phyloP scores from a whole-genome alignment of 2,797 vertebrate genomes.

The Hippocampus kuda region DNA sequence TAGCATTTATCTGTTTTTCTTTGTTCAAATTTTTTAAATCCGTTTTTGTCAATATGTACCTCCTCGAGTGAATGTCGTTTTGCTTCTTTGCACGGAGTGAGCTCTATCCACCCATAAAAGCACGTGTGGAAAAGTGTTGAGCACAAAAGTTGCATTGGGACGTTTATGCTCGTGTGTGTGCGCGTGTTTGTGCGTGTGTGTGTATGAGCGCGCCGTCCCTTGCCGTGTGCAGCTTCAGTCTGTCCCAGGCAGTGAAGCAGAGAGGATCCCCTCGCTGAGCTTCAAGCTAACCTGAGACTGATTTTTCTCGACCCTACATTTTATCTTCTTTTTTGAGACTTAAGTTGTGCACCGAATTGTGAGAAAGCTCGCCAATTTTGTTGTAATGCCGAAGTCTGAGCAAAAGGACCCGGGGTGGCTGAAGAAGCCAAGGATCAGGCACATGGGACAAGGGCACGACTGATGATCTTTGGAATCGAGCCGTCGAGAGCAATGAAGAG shows the following conservation, averaged over 20 bases:
- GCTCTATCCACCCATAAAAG: background rate
- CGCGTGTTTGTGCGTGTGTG: background rate
- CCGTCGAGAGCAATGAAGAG: constrained; percentile 45
- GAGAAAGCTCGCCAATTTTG: constrained; percentile 57
- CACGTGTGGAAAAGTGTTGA: background rate
- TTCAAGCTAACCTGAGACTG: background rate
- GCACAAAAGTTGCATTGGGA: background rate
- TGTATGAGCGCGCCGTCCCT: background rate
- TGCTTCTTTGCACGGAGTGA: background rate
- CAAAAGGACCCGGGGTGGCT: constrained; percentile 65
- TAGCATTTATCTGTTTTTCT: background rate
- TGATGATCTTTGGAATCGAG: constrained; percentile 17
- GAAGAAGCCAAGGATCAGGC: constrained; percentile 49
- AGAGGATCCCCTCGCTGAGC: background rate
- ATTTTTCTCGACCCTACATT: background rate
- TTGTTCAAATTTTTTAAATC: background rate
- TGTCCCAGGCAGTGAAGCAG: background rate
- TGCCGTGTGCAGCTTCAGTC: background rate
- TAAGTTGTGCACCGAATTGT: constrained; percentile 43
- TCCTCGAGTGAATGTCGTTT: background rate
- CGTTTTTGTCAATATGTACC: too few species aligned
- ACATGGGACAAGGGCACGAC: constrained; percentile 58
- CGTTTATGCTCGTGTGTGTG: background rate
- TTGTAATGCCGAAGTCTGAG: constrained; percentile 72
- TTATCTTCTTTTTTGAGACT: constrained; percentile 24